These are phyloP conservation scores for Pterocles gutturalis DNA, from an alignment of 2,113 vertebrate genomes.

Conservation along the genomic window DNA sequence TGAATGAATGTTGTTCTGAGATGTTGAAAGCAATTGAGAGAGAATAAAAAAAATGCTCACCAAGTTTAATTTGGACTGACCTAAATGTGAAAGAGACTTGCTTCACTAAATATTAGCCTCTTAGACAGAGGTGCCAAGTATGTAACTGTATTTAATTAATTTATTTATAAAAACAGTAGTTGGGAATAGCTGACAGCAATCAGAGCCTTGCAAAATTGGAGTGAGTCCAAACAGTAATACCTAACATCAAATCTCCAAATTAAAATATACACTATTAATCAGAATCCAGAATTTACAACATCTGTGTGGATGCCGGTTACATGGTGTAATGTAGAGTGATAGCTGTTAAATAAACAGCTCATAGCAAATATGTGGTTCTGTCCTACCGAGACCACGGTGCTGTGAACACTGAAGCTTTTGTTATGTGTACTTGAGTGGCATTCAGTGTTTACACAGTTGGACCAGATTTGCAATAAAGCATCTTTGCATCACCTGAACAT, in stretches of 20 bases:
- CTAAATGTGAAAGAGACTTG: neutral
- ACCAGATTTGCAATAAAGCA: neutral
- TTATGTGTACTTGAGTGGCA: neutral
- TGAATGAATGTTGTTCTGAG: neutral
- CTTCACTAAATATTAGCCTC: neutral
- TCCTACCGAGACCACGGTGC: fast-evolving
- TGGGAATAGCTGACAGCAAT: neutral
- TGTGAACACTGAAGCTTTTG: neutral
- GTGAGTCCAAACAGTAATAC: neutral
- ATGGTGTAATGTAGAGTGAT: neutral
- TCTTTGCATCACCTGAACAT: neutral
- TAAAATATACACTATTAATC: neutral
- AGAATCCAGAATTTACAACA: neutral
- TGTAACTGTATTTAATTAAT: neutral
- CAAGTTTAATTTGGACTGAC: neutral
- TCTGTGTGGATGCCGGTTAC: neutral
- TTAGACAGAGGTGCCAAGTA: neutral
- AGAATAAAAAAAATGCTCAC: neutral
- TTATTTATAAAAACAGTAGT: neutral
- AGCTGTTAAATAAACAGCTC: neutral
- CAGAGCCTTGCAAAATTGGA: neutral
- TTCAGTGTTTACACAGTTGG: neutral
- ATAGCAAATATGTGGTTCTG: neutral
- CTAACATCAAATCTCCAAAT: neutral
- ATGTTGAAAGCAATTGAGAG: neutral